phyloP scores from a whole-genome alignment of 1,140 invertebrate species.

The Gryllus bimaculatus region DNA sequence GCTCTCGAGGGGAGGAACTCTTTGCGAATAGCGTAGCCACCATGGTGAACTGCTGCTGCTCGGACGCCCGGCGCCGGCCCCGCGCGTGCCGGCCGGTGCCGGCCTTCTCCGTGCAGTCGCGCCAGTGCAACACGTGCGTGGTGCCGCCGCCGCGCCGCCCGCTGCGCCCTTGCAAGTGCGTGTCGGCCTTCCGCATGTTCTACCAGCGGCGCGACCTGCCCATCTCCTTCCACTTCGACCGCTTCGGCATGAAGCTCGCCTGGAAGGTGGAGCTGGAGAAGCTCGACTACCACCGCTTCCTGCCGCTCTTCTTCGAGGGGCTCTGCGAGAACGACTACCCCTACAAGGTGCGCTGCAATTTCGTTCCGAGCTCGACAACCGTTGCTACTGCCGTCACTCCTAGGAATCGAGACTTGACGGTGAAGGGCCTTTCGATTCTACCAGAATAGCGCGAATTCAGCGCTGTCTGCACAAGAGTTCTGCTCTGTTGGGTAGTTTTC shows the following conservation, averaged over 20 bases:
- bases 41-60: too few species aligned
- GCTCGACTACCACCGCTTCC: slow-evolving; percentile 48
- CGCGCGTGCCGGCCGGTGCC: slow-evolving; percentile 42
- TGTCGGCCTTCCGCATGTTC: slow-evolving; percentile 38
- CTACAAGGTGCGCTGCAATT: slow-evolving; percentile 35
- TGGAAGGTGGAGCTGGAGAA: slow-evolving; percentile 49
- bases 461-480: too few species aligned
- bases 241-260: slow-evolving; percentile 42
- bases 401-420: too few species aligned
- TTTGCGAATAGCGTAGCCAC: too few species aligned
- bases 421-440: too few species aligned
- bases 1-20: too few species aligned
- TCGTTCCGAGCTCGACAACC: too few species aligned
- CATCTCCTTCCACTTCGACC: slow-evolving; percentile 40
- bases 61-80: too few species aligned
- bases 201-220: slow-evolving; percentile 45
- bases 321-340: slow-evolving; percentile 47
- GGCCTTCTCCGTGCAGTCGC: slow-evolving; percentile 66
- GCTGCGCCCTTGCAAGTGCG: slow-evolving; percentile 23
- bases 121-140: slow-evolving; percentile 37
- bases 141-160: background rate
- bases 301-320: slow-evolving; percentile 51
- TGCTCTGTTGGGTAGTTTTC: too few species aligned
- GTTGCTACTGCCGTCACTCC: too few species aligned
- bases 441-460: too few species aligned